phyloP scores from a whole-genome alignment of 2,113 vertebrate species.

The Sarotherodon lohbergeri region DNA sequence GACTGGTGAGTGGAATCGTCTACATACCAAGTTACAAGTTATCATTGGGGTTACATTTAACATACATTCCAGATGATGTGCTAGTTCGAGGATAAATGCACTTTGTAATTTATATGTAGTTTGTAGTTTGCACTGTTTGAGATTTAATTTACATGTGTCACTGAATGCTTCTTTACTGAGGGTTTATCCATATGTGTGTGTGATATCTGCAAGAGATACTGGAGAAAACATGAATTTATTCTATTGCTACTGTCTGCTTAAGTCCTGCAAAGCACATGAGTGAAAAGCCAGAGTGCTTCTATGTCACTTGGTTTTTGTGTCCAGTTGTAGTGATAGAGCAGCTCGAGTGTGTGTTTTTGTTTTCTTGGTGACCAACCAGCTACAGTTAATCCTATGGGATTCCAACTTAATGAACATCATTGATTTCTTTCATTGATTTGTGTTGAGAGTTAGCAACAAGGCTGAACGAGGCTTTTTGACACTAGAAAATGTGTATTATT shows the following conservation, averaged over 20 bases:
- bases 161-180: background rate
- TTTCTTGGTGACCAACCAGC: slow-evolving; percentile 55
- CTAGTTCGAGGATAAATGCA: background rate
- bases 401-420: slow-evolving; percentile 64
- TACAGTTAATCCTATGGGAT: slow-evolving; percentile 53
- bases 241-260: background rate
- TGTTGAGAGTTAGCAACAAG: slow-evolving; percentile 48
- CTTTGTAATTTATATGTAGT: background rate
- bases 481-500: slow-evolving; percentile 43
- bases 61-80: background rate
- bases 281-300: background rate
- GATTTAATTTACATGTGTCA: background rate
- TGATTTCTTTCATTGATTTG: slow-evolving; percentile 63
- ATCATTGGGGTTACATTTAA: background rate
- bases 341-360: slow-evolving; percentile 40
- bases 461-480: slow-evolving; percentile 60
- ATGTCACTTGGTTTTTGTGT: background rate
- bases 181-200: fast-evolving
- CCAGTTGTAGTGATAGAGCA: slow-evolving; percentile 40
- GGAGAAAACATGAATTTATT: background rate
- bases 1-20: background rate
- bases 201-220: background rate
- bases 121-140: background rate
- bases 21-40: background rate
- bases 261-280: background rate